Percentiles rank a stretch among this genome's conserved stretches.
phyloP scores from a whole-genome alignment of 2,797 vertebrate species.

The Sebastes itinus region DNA sequence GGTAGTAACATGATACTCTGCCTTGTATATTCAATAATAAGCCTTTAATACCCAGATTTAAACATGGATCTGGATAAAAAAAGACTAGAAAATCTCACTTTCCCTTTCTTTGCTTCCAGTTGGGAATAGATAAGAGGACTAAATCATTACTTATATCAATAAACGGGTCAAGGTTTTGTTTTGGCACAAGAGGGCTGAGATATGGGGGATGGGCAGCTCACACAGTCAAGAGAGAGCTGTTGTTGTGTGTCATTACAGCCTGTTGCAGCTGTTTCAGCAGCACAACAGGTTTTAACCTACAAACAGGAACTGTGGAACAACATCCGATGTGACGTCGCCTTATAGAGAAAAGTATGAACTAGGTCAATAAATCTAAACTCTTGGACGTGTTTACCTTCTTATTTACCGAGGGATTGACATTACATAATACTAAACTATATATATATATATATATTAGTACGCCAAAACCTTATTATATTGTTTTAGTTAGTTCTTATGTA shows the following conservation, averaged over 20 bases:
- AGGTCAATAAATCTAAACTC: neutral
- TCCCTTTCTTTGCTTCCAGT: neutral
- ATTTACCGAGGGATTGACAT: neutral
- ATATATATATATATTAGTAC: too few species aligned
- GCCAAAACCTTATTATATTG: accelerated
- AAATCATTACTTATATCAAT: neutral
- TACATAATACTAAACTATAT: slow-evolving; percentile 21
- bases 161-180: neutral
- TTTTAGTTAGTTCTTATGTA: neutral
- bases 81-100: neutral
- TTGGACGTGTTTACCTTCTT: neutral
- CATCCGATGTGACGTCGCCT: neutral
- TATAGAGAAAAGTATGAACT: neutral
- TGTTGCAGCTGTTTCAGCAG: slow-evolving; percentile 57
- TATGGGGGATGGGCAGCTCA: slow-evolving; percentile 42
- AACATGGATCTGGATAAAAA: neutral
- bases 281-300: neutral
- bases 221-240: neutral
- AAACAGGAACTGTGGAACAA: neutral
- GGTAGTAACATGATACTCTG: neutral
- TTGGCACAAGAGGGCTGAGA: neutral
- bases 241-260: slow-evolving; percentile 19
- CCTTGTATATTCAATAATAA: neutral
- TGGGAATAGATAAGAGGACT: neutral
- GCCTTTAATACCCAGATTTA: neutral